Conservation (phyloP, 2,797 vertebrate genomes). For the Setipinna tenuifilis region DNA sequence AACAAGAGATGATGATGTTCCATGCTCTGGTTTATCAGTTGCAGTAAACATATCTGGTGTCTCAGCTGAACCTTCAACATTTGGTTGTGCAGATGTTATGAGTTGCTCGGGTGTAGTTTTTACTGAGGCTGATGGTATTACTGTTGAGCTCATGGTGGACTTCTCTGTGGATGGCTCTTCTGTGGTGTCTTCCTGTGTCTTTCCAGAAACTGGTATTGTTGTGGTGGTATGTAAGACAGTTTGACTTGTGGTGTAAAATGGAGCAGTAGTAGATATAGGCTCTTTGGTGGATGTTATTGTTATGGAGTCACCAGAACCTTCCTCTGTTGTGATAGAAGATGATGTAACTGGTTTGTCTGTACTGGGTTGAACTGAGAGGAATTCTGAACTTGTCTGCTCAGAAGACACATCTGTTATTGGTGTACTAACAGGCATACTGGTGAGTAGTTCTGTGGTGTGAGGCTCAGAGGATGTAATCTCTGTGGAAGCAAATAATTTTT, state of each 20-base stretch:
- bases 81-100: background rate
- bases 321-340: background rate
- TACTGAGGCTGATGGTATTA: background rate
- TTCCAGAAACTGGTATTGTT: background rate
- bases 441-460: background rate
- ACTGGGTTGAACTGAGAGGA: background rate
- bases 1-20: too few relatives aligned
- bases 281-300: background rate
- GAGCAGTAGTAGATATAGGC: background rate
- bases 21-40: too few relatives aligned
- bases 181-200: background rate
- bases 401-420: background rate
- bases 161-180: background rate
- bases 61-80: background rate
- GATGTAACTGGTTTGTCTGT: background rate
- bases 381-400: background rate
- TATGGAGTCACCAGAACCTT: background rate
- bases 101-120: background rate
- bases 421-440: background rate
- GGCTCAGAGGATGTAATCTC: background rate
- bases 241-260: background rate
- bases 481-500: background rate
- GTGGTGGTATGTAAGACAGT: background rate
- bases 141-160: background rate
- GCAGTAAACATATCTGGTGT: too few relatives aligned